phyloP scores from a whole-genome alignment of 1,140 invertebrate species.

The Drosophila neocordata region DNA sequence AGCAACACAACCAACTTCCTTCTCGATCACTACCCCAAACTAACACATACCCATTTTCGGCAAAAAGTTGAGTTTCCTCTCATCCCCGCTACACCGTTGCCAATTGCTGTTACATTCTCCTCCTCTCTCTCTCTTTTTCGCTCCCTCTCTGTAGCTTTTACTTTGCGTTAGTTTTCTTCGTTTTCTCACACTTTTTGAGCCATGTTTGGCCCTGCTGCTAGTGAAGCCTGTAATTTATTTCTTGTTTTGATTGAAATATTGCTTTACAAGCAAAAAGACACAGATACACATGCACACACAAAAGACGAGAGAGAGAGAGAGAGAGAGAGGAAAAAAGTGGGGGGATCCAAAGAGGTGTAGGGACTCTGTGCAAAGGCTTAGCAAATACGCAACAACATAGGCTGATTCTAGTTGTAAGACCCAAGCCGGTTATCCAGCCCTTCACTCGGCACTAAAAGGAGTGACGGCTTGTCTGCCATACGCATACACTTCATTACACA shows the following conservation, averaged over 20 bases:
- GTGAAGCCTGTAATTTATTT: constrained; percentile 81
- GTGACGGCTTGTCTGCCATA: constrained; percentile 68
- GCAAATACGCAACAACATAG: constrained; percentile 64
- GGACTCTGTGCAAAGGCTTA: constrained; percentile 45
- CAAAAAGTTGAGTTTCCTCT: too few species aligned
- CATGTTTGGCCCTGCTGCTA: constrained; percentile 54
- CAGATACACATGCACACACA: constrained; percentile 54
- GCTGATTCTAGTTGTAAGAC: constrained; percentile 25
- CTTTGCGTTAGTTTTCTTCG: constrained; percentile 50
- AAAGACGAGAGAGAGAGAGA: not conserved
- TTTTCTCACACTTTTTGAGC: constrained; percentile 21
- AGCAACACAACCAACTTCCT: too few species aligned
- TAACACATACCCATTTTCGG: too few species aligned
- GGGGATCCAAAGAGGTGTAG: not conserved
- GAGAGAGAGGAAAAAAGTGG: not conserved
- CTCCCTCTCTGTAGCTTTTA: constrained; percentile 49
- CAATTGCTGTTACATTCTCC: not conserved
- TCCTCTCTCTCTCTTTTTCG: not conserved
- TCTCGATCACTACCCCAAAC: too few species aligned
- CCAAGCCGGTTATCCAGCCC: constrained; percentile 11
- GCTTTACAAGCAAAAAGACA: constrained; percentile 79
- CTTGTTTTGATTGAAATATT: constrained; percentile 82
- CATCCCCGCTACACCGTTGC: too few species aligned
- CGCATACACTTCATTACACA: constrained; percentile 71
- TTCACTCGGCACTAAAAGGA: constrained; percentile 19